Conservation (phyloP, 1,140 invertebrate species). For the Cydia splendana region DNA sequence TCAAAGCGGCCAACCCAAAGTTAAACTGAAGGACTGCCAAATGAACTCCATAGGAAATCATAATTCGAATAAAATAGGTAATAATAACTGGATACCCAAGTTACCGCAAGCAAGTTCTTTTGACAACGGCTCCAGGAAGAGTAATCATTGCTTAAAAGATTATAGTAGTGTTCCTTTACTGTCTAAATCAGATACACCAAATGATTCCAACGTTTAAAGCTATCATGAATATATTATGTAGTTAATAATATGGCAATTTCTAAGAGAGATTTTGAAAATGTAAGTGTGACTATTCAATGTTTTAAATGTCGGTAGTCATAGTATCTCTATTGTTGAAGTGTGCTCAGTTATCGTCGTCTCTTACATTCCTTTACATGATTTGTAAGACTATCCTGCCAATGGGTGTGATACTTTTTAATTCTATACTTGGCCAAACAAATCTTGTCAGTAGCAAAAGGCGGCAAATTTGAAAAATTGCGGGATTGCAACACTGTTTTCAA, state of each 20-base stretch:
- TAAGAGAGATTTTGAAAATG: constrained; percentile 36
- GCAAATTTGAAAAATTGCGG: too few relatives aligned
- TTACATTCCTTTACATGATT: constrained; percentile 39
- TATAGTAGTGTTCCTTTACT: constrained; percentile 74
- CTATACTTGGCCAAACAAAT: too few relatives aligned
- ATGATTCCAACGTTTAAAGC: constrained; percentile 72
- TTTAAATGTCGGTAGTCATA: constrained; percentile 36
- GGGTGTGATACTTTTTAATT: constrained; percentile 36
- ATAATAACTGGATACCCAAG: constrained; percentile 77
- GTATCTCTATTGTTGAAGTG: constrained; percentile 27
- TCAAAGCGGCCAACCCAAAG: constrained; percentile 60
- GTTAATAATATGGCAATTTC: constrained; percentile 22
- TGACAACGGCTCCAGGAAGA: constrained; percentile 65
- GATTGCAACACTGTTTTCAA: too few relatives aligned
- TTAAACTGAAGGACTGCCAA: constrained; percentile 69
- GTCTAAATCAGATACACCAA: constrained; percentile 65
- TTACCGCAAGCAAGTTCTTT: constrained; percentile 72
- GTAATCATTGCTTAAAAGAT: constrained; percentile 66
- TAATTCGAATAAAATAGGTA: constrained; percentile 71
- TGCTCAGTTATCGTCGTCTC: constrained; percentile 35
- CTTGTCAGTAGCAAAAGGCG: too few relatives aligned
- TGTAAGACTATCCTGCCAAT: constrained; percentile 37
- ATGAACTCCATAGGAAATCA: constrained; percentile 63
- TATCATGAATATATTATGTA: constrained; percentile 17
- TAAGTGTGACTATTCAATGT: constrained; percentile 34